phyloP scores from a whole-genome alignment of 2,888 invertebrate genomes.

The Oligia fasciuncula region DNA sequence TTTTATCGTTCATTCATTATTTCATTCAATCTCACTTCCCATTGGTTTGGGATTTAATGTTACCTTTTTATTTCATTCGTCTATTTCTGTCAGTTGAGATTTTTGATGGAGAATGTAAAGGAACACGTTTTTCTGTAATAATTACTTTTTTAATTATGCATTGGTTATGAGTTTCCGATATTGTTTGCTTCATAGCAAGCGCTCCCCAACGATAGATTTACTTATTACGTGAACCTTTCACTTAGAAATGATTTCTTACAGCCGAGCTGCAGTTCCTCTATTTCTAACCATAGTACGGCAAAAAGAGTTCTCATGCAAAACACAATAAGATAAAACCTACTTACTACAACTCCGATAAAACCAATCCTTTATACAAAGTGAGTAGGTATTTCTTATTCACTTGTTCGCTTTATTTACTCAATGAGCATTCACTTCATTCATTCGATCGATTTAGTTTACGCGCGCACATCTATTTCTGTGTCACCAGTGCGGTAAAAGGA shows the following conservation, averaged over 20 bases:
- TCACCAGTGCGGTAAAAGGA: slow-evolving; percentile 14
- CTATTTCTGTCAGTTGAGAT: not conserved
- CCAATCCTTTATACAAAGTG: not conserved
- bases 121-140: not conserved
- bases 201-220: not conserved
- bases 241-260: no score
- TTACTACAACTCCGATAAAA: not conserved
- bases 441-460: slow-evolving; percentile 39
- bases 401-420: slow-evolving; percentile 22
- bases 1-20: slow-evolving; percentile 56
- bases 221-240: not conserved
- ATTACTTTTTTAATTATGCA: not conserved
- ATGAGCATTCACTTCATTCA: slow-evolving; percentile 21
- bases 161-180: not conserved
- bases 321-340: not conserved
- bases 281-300: no score
- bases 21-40: slow-evolving; percentile 45
- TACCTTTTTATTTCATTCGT: slow-evolving; percentile 27
- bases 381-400: not conserved
- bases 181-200: not conserved
- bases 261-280: not conserved
- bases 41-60: slow-evolving; percentile 40
- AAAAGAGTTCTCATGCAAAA: not conserved
- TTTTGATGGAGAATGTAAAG: slow-evolving; percentile 9
- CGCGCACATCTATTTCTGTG: slow-evolving; percentile 35